Base-by-base conservation (phyloP, 30 jellyfish, hydroid and myxozoan species). In the Pelagia noctiluca region DNA sequence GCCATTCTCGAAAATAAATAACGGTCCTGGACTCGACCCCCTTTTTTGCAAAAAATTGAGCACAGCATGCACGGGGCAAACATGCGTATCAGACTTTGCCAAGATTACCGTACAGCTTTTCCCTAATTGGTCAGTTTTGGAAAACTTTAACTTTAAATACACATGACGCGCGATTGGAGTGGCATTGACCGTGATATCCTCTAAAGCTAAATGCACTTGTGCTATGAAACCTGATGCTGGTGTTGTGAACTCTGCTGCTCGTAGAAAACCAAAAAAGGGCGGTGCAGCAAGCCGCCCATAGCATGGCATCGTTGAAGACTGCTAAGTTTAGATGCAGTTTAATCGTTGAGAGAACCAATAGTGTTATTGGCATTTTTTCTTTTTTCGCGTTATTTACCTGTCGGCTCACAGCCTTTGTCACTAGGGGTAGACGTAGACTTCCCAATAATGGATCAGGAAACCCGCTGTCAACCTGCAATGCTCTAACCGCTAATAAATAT, bases 81-180 rank as follows among this genome's bases (percentile, higher is more conserved):
- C 12, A n/a, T 25, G 4, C 3, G 73, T 18, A 37, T 70, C 68
- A 4, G 71, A 13, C 24, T 31, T 30, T 4, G 71, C 73, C 3
- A 70, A 21, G 7, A 34, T 31, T 3, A 70, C 35, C 3, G 68
- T 35, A 37, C 23, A 37, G 10, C 73, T 31, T 35, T 35, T 70
- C 3, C 73, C 70, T 30, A 52, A 30, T 48, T 50, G 87, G 33
- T 75, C 87, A 2, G 87, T 75, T 68, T 75, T 75, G 3, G 87
- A 75, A 75, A 1, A 32, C 8, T 30, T 2, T 3, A 50, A 2
- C 11, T 31, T 19, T 19, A 75, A 28, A 50, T 26, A 50, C 3
- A 54, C 76, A 2, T 46, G 26, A 23, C 7, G 16, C 11, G 87
- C 63, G 3, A 22, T 19, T 18, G 76, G 63, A 0, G 12, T 19